These are phyloP conservation scores for Teleogryllus oceanicus DNA, from an alignment of 2,888 invertebrate species.

Conservation along the genomic window DNA sequence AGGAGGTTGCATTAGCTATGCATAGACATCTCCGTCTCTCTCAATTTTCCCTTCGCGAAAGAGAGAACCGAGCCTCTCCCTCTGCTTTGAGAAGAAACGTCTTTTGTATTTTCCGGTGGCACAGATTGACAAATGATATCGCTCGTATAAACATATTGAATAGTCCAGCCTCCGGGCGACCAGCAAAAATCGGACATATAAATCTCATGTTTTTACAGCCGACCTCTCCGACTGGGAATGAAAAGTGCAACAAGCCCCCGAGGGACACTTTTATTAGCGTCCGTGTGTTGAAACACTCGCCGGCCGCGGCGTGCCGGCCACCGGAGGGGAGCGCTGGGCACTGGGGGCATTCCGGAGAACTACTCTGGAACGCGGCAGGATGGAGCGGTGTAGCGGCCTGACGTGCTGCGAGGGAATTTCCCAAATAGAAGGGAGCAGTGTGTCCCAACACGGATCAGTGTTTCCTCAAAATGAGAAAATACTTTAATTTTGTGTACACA, in stretches of 20 bases:
- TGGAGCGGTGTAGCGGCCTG: background rate
- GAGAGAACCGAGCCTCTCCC: background rate
- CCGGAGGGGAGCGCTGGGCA: background rate
- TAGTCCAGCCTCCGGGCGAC: background rate
- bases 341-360: background rate
- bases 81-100: background rate
- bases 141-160: background rate
- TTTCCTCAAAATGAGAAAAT: too few relatives aligned
- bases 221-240: background rate
- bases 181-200: background rate
- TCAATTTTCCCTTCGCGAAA: background rate
- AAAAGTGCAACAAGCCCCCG: background rate
- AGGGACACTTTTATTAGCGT: background rate
- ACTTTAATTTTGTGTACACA: too few relatives aligned
- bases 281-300: background rate
- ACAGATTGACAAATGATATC: background rate
- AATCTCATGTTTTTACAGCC: background rate
- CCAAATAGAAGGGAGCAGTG: too few relatives aligned
- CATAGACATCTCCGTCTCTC: background rate
- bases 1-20: background rate
- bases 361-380: background rate
- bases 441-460: too few relatives aligned
- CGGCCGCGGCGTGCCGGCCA: background rate
- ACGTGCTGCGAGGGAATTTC: background rate
- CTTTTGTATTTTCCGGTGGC: background rate